Conservation (phyloP, 2,113 vertebrate species). For the Cricetomys ansorgei region DNA sequence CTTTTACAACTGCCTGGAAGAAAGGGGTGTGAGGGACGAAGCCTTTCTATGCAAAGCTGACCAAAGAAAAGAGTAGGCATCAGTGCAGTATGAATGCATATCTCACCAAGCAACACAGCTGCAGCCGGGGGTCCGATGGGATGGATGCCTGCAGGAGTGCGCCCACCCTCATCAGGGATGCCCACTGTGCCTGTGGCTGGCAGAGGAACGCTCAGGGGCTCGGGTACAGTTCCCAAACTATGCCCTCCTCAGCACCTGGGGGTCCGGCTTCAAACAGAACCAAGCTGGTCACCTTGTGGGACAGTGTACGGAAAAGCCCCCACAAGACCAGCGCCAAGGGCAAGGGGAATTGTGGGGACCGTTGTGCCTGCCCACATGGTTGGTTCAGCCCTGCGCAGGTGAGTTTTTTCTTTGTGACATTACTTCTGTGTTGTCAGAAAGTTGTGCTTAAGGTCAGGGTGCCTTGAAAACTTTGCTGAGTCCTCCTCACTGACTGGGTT, state of each 20-base stretch:
- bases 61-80: conserved; percentile 70
- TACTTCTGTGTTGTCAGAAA: conserved; percentile 54
- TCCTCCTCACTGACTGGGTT: conserved; percentile 27
- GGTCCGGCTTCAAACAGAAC: conserved; percentile 81
- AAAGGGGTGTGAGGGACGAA: conserved; percentile 75
- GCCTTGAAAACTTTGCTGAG: conserved; percentile 72
- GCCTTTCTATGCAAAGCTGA: conserved; percentile 64
- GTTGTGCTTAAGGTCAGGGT: conserved; percentile 59
- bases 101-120: conserved; percentile 90
- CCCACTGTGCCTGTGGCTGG: conserved; percentile 88
- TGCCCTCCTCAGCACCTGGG: conserved; percentile 79
- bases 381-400: conserved; percentile 92
- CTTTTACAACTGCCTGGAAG: conserved; percentile 74
- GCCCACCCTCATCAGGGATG: conserved; percentile 82
- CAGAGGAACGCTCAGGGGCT: conserved; percentile 83
- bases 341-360: conserved; percentile 87
- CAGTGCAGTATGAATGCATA: conserved; percentile 88
- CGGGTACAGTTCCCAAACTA: conserved; percentile 68
- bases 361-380: conserved; percentile 89
- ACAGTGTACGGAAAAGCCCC: conserved; percentile 88
- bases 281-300: conserved; percentile 85
- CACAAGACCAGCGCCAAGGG: conserved; percentile 79
- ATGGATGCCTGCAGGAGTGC: conserved; percentile 70
- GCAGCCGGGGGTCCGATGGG: conserved; percentile 85
- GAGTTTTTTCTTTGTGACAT: conserved; percentile 83